Evolutionary conservation across 2,888 invertebrate species (phyloP), one percentile per base, ranked within the genome.

Genomic region (Acanthococcus lagerstroemiae): DNA sequence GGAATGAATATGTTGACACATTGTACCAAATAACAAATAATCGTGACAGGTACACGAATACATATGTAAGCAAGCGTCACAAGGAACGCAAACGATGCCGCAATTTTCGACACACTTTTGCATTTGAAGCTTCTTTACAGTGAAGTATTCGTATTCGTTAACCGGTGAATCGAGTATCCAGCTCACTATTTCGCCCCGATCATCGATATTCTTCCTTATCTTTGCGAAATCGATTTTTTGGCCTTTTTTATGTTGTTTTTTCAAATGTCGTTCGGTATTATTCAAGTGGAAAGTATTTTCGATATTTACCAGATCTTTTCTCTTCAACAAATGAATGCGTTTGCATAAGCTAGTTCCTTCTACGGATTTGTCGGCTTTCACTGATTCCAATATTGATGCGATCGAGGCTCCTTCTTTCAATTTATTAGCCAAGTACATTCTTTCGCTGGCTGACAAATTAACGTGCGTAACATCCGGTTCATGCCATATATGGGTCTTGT

Each of bases 1-100:
- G 3, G 48, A 46, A 17, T 60, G 60, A 60, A 60, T 60, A 48
- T 60, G 60, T 26, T 46, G 26, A 12, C 60, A 60, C 60, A 60
- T 60, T 9, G 60, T 60, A 17, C 60, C 48, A 24, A 25, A 60
- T 17, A 60, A 26, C 9, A 60, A 48, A 21, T 60, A 60, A 46
- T 60, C 60, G 27, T 60, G 60, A 60, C 60, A 60, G 4, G 60
- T 60, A 22, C 60, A 60, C 26, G 60, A 60, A 26, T 26, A 60
- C 60, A 60, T 60, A 19, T 60, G 60, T 12, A 60, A 7, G 12
- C 60, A 60, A 50, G 45, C 50, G 15, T 27, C 27, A 50, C 60
- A 60, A 46, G 48, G 17, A 5, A 27, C 24, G 15, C 60, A 60
- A 15, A 60, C 21, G 15, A 50, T 27, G 1, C 60, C 60, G 19